A percentile compares a stretch with the other conserved stretches of the same genome.
These are phyloP conservation scores for Platichthys flesus DNA, from an alignment of 2,113 vertebrate species.

Conservation along the genomic window DNA sequence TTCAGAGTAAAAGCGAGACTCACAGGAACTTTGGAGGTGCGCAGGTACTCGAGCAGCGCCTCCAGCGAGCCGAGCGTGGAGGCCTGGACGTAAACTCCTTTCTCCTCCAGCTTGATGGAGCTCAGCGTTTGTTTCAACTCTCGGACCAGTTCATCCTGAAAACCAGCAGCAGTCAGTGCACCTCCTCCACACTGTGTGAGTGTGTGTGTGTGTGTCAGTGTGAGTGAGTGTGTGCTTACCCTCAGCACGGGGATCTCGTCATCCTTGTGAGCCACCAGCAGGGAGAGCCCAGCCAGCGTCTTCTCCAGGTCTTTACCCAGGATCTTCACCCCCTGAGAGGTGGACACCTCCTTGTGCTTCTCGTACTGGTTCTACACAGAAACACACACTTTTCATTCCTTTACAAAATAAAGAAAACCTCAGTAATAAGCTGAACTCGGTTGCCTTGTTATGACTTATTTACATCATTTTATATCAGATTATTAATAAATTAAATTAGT, in stretches of 20 bases:
- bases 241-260: conserved; percentile 95
- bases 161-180: conserved; percentile 2
- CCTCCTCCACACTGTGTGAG: not conserved
- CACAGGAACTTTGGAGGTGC: conserved; percentile 84
- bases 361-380: conserved; percentile 91
- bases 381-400: not conserved
- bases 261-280: conserved; percentile 93
- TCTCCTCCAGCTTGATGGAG: conserved; percentile 97
- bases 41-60: conserved; percentile 96
- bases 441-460: too few species aligned
- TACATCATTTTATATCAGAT: too few species aligned
- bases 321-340: conserved; percentile 97
- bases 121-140: conserved; percentile 97
- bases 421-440: too few species aligned
- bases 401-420: too few species aligned
- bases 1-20: conserved; percentile 18
- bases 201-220: not conserved
- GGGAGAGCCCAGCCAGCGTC: conserved; percentile 92
- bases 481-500: too few species aligned
- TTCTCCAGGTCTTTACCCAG: conserved; percentile 98
- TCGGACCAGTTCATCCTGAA: conserved; percentile 93
- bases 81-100: conserved; percentile 98
- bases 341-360: conserved; percentile 96
- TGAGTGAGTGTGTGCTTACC: conserved; percentile 77
- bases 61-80: conserved; percentile 97